These are phyloP conservation scores for Tragelaphus oryx DNA, from an alignment of 2,797 vertebrate species.

Conservation along the genomic window DNA sequence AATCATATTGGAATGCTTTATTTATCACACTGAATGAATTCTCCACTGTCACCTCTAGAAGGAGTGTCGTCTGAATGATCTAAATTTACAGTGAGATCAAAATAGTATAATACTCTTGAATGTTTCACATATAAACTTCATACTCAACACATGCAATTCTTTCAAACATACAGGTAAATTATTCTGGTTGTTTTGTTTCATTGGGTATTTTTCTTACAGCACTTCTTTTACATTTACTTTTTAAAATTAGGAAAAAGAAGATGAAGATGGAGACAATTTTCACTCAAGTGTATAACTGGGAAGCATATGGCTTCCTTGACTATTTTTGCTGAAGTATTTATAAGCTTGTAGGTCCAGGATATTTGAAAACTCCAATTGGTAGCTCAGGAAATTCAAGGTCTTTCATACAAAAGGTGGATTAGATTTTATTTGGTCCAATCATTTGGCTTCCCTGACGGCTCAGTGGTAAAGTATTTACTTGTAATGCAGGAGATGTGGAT, in stretches of 20 bases:
- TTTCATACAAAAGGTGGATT: not conserved
- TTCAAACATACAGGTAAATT: not conserved
- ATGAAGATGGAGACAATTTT: not conserved
- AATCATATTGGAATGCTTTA: not conserved
- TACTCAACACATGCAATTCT: not conserved
- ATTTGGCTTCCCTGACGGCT: not conserved
- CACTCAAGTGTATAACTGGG: not conserved
- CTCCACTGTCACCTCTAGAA: not conserved
- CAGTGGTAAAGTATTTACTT: not conserved
- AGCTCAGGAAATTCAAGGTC: not conserved
- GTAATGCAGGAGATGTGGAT: not conserved
- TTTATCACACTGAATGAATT: not conserved
- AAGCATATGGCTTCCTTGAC: not conserved
- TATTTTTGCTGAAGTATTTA: not conserved
- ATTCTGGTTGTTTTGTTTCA: not conserved
- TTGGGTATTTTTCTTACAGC: not conserved
- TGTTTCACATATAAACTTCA: not conserved
- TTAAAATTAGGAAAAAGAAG: not conserved
- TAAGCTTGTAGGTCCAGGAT: not conserved
- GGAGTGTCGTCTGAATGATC: not conserved
- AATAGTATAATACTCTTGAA: not conserved
- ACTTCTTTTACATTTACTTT: not conserved
- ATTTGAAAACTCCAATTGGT: not conserved
- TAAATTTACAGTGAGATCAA: not conserved
- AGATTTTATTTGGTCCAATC: not conserved